Evolutionary conservation across 2,797 vertebrate genomes (phyloP).

Genomic region (Argentina silus): DNA sequence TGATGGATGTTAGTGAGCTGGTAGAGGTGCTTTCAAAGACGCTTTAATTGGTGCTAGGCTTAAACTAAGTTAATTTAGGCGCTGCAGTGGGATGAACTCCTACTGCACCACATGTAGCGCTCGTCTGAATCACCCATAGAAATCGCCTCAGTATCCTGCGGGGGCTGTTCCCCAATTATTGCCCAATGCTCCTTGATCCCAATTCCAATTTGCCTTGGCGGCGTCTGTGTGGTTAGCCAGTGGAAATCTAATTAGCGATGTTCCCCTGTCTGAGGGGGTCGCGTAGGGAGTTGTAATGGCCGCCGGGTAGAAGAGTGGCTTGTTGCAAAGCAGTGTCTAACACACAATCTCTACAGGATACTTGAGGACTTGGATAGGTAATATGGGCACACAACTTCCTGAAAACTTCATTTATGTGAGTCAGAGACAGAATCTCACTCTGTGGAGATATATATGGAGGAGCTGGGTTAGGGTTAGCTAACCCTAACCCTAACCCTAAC

Average conservation of each 20-base stretch:
- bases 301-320: slow-evolving; percentile 26
- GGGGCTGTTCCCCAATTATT: slow-evolving; percentile 66
- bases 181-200: slow-evolving; percentile 67
- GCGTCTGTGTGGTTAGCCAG: slow-evolving; percentile 47
- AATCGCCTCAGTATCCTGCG: slow-evolving; percentile 35
- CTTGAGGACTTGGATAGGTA: slow-evolving; percentile 13
- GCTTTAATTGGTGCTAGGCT: slow-evolving; percentile 24
- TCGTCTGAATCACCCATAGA: slow-evolving; percentile 18
- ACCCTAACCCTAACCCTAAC: neutral
- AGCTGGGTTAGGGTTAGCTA: neutral
- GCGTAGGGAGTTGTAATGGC: slow-evolving; percentile 50
- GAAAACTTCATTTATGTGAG: slow-evolving; percentile 2
- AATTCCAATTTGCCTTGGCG: slow-evolving; percentile 66
- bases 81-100: slow-evolving; percentile 26
- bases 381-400: neutral
- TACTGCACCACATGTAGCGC: slow-evolving; percentile 8
- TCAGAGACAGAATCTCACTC: no score
- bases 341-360: slow-evolving; percentile 1
- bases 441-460: neutral
- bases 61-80: slow-evolving; percentile 21
- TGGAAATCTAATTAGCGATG: slow-evolving; percentile 67
- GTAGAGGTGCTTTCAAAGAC: slow-evolving; percentile 21
- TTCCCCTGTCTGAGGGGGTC: slow-evolving; percentile 48
- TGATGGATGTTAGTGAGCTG: slow-evolving; percentile 7
- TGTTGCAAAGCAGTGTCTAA: slow-evolving; percentile 3